A percentile compares a stretch with the other conserved stretches of the same genome.
phyloP scores from a whole-genome alignment of 2,888 invertebrate species.

The Ormyrus nitidulus region DNA sequence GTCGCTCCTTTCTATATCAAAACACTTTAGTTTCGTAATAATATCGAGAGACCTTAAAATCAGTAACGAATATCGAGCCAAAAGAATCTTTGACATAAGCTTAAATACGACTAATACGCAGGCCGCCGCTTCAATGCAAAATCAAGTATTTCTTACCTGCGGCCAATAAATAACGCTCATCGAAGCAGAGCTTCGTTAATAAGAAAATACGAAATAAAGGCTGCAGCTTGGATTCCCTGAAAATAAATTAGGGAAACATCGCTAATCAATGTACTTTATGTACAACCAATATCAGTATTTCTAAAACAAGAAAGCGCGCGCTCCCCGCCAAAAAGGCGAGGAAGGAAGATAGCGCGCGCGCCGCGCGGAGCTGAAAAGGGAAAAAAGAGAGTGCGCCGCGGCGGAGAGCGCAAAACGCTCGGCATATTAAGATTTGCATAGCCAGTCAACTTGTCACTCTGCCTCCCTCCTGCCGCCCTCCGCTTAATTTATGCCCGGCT shows the following conservation, averaged over 20 bases:
- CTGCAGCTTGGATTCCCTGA: background rate
- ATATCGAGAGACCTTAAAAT: too few relatives aligned
- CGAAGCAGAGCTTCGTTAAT: background rate
- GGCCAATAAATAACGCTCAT: conserved; percentile 5
- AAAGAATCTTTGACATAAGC: too few relatives aligned
- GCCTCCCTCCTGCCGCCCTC: conserved; percentile 27
- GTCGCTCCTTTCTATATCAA: too few relatives aligned
- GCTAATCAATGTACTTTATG: conserved; percentile 51
- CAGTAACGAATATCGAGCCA: too few relatives aligned
- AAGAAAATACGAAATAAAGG: conserved; percentile 16
- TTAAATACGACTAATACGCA: too few relatives aligned
- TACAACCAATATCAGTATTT: conserved; percentile 38
- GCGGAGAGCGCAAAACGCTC: conserved; percentile 17
- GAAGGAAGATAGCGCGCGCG: too few relatives aligned
- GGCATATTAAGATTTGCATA: conserved; percentile 56
- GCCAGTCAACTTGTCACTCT: conserved; percentile 57
- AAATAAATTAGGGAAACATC: conserved; percentile 45
- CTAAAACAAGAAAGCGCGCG: conserved; percentile 40
- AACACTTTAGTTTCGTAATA: too few relatives aligned
- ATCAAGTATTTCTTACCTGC: background rate
- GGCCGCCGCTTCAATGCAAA: too few relatives aligned
- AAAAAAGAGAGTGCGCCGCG: background rate
- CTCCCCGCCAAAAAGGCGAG: background rate
- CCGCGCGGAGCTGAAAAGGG: background rate
- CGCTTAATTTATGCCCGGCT: conserved; percentile 56